phyloP scores from a whole-genome alignment of 2,113 vertebrate genomes.

The Entomyzon cyanotis region DNA sequence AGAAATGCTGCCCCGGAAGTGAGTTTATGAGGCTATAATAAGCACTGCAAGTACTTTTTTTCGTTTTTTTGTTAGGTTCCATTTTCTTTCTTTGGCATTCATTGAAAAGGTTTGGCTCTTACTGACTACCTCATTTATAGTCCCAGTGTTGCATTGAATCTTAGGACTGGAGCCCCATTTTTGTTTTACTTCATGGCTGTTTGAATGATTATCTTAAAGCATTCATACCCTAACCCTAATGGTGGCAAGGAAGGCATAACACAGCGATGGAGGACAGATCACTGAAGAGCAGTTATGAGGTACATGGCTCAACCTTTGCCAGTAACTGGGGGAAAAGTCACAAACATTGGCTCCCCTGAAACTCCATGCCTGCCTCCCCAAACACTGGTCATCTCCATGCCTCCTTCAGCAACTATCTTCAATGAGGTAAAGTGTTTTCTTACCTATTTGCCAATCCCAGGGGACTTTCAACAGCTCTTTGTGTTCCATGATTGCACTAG shows the following conservation, averaged over 20 bases:
- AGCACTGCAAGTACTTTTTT: neutral
- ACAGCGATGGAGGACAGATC: neutral
- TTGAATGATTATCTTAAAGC: conserved; percentile 34
- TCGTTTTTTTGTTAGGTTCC: neutral
- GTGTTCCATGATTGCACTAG: conserved; percentile 95
- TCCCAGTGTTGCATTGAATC: neutral
- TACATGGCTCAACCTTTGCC: neutral
- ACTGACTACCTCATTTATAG: conserved; percentile 15
- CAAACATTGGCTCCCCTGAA: neutral
- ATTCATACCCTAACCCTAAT: conserved; percentile 1
- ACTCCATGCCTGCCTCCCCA: neutral
- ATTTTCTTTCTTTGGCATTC: conserved; percentile 6
- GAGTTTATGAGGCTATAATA: neutral
- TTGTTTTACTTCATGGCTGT: neutral
- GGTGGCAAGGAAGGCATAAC: conserved; percentile 5
- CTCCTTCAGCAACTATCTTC: neutral
- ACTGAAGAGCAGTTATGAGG: conserved; percentile 17
- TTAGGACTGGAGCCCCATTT: neutral
- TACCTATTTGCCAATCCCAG: conserved; percentile 98
- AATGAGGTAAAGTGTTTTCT: conserved; percentile 41
- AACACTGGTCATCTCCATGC: neutral
- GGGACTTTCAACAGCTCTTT: conserved; percentile 94
- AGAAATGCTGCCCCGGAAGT: conserved; percentile 4
- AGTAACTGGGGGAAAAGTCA: neutral
- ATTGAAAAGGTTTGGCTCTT: conserved; percentile 6